phyloP scores from a whole-genome alignment of 2,113 vertebrate genomes.

The Tragelaphus buxtoni region DNA sequence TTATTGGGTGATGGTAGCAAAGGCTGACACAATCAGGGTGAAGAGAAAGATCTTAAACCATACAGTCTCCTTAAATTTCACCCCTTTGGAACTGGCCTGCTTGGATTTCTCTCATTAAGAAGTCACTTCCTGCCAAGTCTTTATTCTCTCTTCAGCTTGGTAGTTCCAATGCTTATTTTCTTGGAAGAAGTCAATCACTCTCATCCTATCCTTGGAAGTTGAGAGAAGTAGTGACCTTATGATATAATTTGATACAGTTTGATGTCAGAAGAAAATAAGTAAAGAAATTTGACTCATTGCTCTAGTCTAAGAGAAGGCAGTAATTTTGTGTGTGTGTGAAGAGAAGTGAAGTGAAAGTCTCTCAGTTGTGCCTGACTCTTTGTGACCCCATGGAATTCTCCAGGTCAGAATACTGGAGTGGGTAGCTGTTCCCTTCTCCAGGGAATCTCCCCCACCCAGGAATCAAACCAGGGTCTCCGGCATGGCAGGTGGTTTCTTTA shows the following conservation, averaged over 20 bases:
- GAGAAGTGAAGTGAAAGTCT: not conserved
- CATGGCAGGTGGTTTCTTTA: not conserved
- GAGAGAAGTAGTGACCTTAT: not conserved
- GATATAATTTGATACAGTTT: not conserved
- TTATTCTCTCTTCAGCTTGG: not conserved
- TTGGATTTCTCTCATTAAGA: not conserved
- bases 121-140: not conserved
- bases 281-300: not conserved
- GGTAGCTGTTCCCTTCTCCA: not conserved
- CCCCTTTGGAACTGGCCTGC: not conserved
- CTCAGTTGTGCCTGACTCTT: not conserved
- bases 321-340: not conserved
- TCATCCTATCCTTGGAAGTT: not conserved
- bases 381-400: not conserved
- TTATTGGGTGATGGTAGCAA: not conserved
- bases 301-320: not conserved
- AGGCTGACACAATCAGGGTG: not conserved
- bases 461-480: not conserved
- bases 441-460: not conserved
- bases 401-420: not conserved
- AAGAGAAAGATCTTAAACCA: not conserved
- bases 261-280: not conserved
- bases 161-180: not conserved
- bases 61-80: not conserved
- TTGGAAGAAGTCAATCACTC: not conserved